Base-by-base conservation (phyloP, 2,113 vertebrate genomes). In the Grus americana region DNA sequence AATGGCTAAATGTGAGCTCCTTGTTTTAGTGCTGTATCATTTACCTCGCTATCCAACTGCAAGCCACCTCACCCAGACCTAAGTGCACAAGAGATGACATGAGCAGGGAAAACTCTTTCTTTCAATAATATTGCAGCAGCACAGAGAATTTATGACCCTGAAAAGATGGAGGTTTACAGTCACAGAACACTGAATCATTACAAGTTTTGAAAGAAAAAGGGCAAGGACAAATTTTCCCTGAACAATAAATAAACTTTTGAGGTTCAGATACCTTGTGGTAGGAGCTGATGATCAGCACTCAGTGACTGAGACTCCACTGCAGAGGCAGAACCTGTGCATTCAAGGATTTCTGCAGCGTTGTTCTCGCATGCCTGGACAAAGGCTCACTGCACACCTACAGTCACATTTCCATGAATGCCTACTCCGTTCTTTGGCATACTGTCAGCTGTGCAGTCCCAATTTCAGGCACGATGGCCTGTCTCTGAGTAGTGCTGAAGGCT, bases 121-220 rank as follows among this genome's bases (percentile, higher is more conserved):
- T 97, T 79, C 75, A 92, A 44, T 93, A 68, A 90, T 20, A 50
- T 57, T 81, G 26, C 21, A 74, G 55, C 27, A 86, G 62, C 70
- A 78, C 54, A 72, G 44, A 84, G 72, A 93, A 40, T 90, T 66
- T 92, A 88, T 92, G 89, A 96, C 66, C 91, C 75, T 90, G 55
- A 71, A 90, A 96, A 87, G 36, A 92, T 61, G 58, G 47, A 94
- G 47, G n/a, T 75, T 93, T 66, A 81, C 49, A 66, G 61, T 66
- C 82, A 93, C 62, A 88, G 85, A 74, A 55, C 38, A 86, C 29
- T 79, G 78, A 92, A 73, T 90, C 36, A 40, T 86, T 88, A 50
- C 34, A 88, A 36, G 38, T 78, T 92, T 66, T 86, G 65, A 85
- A 91, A n/a, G n/a, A 50, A 94, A 86, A 84, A 88, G 52, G 61